Conservation (phyloP, 2,797 vertebrate genomes). For the Galago senegalensis region DNA sequence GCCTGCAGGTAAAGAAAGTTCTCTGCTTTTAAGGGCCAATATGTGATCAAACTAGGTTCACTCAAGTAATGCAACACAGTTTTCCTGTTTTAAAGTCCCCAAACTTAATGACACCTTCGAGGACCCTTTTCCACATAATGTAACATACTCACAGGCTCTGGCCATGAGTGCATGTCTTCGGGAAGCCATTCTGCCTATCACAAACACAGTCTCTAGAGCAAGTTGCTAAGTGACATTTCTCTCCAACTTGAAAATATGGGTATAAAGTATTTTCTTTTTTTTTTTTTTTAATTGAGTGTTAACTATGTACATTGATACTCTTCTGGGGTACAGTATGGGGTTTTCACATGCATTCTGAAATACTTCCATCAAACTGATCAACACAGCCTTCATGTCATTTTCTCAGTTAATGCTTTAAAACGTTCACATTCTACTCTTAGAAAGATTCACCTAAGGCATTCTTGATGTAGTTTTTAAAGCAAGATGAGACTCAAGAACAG, state of each 20-base stretch:
- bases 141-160: not conserved
- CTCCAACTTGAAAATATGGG: not conserved
- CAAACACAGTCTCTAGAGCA: not conserved
- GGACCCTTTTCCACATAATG: not conserved
- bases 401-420: too few species aligned
- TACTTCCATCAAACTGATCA: too few species aligned
- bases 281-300: too few species aligned
- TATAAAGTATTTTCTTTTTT: not conserved
- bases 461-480: not conserved
- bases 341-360: too few species aligned
- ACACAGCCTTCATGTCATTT: too few species aligned
- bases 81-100: not conserved
- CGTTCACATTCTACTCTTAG: too few species aligned
- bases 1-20: not conserved
- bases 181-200: not conserved
- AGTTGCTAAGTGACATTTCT: not conserved
- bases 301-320: too few species aligned
- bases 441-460: not conserved
- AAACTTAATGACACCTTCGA: not conserved
- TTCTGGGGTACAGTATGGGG: too few species aligned
- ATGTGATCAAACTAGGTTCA: not conserved
- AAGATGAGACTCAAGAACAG: constrained; percentile 24
- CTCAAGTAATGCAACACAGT: not conserved
- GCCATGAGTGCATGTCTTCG: not conserved
- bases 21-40: not conserved